phyloP scores from a whole-genome alignment of 2,797 vertebrate genomes.

The Chaenodraco wilsoni region DNA sequence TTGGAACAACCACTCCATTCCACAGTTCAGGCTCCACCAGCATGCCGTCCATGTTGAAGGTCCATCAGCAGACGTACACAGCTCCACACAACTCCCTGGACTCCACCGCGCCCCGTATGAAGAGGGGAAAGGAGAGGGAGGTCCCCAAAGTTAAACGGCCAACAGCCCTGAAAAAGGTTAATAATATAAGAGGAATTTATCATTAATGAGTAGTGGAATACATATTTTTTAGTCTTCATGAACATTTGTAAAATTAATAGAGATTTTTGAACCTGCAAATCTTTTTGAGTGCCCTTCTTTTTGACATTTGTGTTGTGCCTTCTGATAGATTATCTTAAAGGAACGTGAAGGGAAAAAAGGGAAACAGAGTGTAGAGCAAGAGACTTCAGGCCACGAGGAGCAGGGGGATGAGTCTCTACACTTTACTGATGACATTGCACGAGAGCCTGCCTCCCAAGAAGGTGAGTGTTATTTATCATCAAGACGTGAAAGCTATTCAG shows the following conservation, averaged over 20 bases:
- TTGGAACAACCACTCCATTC: constrained; percentile 91
- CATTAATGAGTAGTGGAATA: not conserved
- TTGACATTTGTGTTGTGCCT: constrained; percentile 5
- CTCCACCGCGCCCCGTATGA: constrained; percentile 90
- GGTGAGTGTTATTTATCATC: constrained; percentile 72
- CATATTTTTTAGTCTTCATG: not conserved
- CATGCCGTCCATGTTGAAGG: constrained; percentile 83
- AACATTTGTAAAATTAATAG: not conserved
- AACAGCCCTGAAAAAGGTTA: constrained; percentile 98
- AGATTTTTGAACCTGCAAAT: not conserved
- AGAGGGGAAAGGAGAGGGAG: constrained; percentile 96
- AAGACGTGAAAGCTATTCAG: not conserved
- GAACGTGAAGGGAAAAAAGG: constrained; percentile 98
- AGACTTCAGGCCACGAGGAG: constrained; percentile 87
- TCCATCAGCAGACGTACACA: constrained; percentile 74
- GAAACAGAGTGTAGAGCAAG: constrained; percentile 87
- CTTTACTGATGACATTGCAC: constrained; percentile 88
- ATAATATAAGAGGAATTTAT: not conserved
- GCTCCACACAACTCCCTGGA: constrained; percentile 91
- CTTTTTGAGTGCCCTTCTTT: not conserved
- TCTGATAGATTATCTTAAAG: constrained; percentile 93
- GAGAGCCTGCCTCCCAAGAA: constrained; percentile 92
- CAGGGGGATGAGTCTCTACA: constrained; percentile 85
- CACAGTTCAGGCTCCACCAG: constrained; percentile 86
- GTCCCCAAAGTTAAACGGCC: constrained; percentile 96